Conservation (phyloP, 2,113 vertebrate genomes). For the Recurvirostra avosetta region DNA sequence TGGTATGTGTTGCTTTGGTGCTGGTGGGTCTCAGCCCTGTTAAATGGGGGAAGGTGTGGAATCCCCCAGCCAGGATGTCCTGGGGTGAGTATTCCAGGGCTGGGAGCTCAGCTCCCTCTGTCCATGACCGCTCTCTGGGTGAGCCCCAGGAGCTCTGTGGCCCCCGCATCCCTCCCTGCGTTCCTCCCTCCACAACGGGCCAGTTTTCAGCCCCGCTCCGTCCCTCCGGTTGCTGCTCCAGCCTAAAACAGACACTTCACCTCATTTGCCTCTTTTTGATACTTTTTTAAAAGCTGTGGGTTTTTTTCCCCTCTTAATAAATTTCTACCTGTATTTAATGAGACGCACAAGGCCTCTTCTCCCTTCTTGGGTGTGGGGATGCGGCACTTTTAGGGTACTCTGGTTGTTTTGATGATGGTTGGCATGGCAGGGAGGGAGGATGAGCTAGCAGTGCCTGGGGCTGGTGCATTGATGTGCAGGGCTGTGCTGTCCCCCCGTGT, state of each 20-base stretch:
- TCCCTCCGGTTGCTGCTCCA: background rate
- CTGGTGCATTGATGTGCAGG: background rate
- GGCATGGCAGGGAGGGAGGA: background rate
- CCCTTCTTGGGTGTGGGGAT: accelerated
- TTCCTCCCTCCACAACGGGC: background rate
- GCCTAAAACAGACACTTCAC: constrained; percentile 5
- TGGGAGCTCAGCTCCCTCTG: background rate
- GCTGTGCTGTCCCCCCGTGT: accelerated
- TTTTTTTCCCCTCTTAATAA: background rate
- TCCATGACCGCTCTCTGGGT: background rate
- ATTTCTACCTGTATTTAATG: constrained; percentile 64
- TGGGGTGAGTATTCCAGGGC: background rate
- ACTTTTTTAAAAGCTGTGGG: constrained; percentile 32
- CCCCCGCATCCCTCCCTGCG: background rate
- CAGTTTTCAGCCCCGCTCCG: background rate
- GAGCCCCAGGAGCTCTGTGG: background rate
- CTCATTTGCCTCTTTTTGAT: constrained; percentile 46
- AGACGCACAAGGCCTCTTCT: background rate
- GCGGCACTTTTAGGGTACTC: accelerated
- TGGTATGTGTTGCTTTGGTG: background rate
- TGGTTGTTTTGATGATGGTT: background rate
- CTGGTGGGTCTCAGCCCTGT: background rate
- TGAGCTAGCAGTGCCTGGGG: background rate
- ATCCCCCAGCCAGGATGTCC: background rate
- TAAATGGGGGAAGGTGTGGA: background rate